phyloP scores from a whole-genome alignment of 2,797 vertebrate genomes.

The Gallinago solitaria region DNA sequence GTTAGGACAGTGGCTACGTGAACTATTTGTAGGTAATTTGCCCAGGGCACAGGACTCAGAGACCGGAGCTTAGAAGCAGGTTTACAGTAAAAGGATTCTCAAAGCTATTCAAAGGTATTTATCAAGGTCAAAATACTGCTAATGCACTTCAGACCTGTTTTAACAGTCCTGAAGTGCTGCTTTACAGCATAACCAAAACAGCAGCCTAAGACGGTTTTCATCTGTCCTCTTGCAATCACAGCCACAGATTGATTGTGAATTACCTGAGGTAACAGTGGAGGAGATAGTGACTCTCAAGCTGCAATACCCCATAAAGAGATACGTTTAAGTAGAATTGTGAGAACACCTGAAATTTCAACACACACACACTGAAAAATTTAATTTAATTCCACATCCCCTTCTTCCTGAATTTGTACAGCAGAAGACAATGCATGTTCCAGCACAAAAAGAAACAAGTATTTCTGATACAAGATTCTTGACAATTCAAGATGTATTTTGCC shows the following conservation, averaged over 20 bases:
- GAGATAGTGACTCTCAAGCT: background rate
- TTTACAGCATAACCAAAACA: background rate
- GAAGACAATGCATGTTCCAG: background rate
- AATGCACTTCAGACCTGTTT: background rate
- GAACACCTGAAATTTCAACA: background rate
- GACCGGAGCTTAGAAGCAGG: background rate
- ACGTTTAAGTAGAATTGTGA: background rate
- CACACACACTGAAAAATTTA: background rate
- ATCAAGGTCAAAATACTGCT: background rate
- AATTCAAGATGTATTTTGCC: background rate
- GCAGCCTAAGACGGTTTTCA: background rate
- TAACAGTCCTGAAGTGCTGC: background rate
- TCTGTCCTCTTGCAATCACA: background rate
- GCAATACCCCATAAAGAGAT: background rate
- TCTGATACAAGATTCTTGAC: background rate
- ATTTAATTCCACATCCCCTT: background rate
- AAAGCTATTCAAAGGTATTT: background rate
- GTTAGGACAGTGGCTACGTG: background rate
- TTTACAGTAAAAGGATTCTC: background rate
- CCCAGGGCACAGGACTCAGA: background rate
- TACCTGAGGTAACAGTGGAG: background rate
- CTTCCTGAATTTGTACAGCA: background rate
- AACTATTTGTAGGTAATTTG: background rate
- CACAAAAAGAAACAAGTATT: background rate
- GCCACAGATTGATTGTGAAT: background rate